Evolutionary conservation across 2,797 vertebrate species (phyloP), one percentile per base, ranked within the genome.

Genomic region (Botia kubotai): DNA sequence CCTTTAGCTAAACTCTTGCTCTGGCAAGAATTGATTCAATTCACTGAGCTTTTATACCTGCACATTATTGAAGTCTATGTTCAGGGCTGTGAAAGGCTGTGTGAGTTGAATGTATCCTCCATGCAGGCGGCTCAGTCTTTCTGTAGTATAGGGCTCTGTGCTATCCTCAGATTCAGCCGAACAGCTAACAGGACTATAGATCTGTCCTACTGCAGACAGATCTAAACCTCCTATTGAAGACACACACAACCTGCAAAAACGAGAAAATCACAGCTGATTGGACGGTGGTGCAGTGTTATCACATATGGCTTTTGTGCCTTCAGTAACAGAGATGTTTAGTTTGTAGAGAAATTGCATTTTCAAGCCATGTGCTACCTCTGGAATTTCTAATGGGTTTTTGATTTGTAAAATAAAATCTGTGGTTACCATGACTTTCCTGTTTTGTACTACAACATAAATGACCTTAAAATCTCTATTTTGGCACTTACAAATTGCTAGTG

Each of bases 61-160:
- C 62, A 95, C 91, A 68, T 92, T 91, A 77, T 98, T 99, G 90
- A 99, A 99, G 89, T 99, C 92, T 62, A 98, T 93, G 79, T 89
- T 90, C 89, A 98, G 93, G 48, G 96, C 93, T 66, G 94, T 95
- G 87, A 96, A 97, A 1, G 95, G 92, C 53, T 95, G 90, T 43
- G 97, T 98, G 83, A 99, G 93, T 77, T 95, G 75, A 68, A 84
- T 83, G 39, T 97, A 98, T 1, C 97, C 97, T 58, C 96, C 96
- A 6, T 95, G 95, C 83, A 98, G 82, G 78, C 93, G 92, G 91
- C 94, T 97, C 84, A 99, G 95, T 81, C 97, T 95, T 91, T 99
- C 97, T 0, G 97, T 98, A 71, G 96, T 98, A 86, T 99, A 99
- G n/a, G 98, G 98, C 89, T 99, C 97, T 13, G 94, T 85, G 52